Base-by-base conservation (phyloP, 1,140 invertebrate species). In the Drosophila virilis region DNA sequence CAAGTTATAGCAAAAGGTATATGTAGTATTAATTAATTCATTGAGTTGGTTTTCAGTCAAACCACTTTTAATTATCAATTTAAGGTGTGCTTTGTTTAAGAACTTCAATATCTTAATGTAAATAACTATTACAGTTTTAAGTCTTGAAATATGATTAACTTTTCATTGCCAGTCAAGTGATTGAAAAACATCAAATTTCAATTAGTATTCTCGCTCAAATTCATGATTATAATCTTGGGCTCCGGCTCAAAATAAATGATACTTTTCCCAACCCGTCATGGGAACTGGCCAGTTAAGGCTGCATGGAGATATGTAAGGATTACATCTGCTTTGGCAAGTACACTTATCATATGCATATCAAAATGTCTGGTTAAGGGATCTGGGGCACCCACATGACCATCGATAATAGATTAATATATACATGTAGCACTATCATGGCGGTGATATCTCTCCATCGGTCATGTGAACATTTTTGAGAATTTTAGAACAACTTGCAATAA, bases 401-500 rank as follows among this genome's bases (percentile, higher is more conserved):
- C 79, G 55, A 88, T 88, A 28, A 28, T 73, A 73, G 78, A 28
- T 28, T 78, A 72, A 64, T 22, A 42, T 33, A 45, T 15, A 48
- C 17, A 60, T 15, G 28, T 42, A 37, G 35, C 22, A 10, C 46
- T 40, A 37, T 17, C 58, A 17, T 28, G 50, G 13, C 35, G 22
- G 42, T 35, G 15, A 43, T 58, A 70, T 62, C 57, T 46, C 33
- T 65, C 32, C 75, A 86, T 88, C 83, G 77, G 68, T 73, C 83
- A 79, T 55, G 62, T 17, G 45, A 57, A 37, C 7, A 13, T 40
- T 80, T 57, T 45, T 32, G 7, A 42, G 50, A 55, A 66, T 46
- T 69, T 43, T 57, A 54, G 79, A 77, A 77, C 38, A 66, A 88
- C 72, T 83, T 83, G 84, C 77, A 86, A 83, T 86, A 86, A 83